Evolutionary conservation across 2,113 vertebrate species (phyloP).

Genomic region (Bufo gargarizans): DNA sequence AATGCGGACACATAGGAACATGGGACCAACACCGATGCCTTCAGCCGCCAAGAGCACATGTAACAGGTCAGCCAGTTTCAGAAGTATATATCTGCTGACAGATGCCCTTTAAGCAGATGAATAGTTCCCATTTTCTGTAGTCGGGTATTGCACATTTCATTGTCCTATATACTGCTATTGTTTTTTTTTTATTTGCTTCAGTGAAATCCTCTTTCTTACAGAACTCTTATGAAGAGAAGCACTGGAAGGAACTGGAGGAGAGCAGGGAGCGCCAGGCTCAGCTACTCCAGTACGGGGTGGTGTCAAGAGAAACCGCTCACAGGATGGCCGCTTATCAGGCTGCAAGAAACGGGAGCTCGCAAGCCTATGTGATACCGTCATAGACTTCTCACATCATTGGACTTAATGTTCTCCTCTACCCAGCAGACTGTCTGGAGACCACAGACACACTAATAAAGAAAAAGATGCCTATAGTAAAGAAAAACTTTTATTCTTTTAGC

Average conservation of each 20-base stretch:
- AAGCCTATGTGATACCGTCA: constrained; percentile 56
- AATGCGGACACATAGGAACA: too few relatives aligned
- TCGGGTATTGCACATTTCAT: neutral
- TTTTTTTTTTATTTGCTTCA: neutral
- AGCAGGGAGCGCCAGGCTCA: constrained; percentile 69
- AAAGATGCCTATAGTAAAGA: neutral
- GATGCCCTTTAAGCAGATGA: too few relatives aligned
- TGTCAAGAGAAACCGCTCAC: constrained; percentile 58
- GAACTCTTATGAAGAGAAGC: constrained; percentile 64
- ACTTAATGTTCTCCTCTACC: neutral
- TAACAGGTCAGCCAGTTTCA: too few relatives aligned
- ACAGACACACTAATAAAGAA: neutral
- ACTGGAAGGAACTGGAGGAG: constrained; percentile 75
- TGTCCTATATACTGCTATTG: neutral
- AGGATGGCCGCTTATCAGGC: constrained; percentile 55
- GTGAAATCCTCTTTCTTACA: constrained; percentile 55
- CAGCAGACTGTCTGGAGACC: neutral
- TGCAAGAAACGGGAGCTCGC: constrained; percentile 58
- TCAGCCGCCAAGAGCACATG: too few relatives aligned
- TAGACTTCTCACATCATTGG: neutral
- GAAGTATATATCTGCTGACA: too few relatives aligned
- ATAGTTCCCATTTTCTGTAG: neutral
- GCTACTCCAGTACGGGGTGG: constrained; percentile 60
- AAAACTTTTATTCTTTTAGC: too few relatives aligned
- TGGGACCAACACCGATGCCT: too few relatives aligned